Evolutionary conservation across 1,140 invertebrate species (phyloP), one percentile per base, ranked within the genome.

Genomic region (Drosophila willistoni): DNA sequence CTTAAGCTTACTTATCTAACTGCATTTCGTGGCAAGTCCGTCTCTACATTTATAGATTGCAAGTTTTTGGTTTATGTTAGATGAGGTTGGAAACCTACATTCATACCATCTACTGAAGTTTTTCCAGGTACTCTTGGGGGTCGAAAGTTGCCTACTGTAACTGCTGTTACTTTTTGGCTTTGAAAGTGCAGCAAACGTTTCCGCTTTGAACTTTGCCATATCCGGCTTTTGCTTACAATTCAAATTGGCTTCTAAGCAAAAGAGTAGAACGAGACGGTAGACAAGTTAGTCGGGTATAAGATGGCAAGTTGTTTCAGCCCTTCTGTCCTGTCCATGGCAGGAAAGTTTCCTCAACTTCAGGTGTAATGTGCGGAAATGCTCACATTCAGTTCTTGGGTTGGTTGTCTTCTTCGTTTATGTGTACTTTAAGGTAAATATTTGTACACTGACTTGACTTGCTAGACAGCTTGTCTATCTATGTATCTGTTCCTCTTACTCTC

Each of bases 341-440:
- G 29, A 73, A 74, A 74, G 71, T 78, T 80, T 51, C 44, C 44
- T 51, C 59, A 77, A 77, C 73, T 81, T 77, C 62, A 82, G 78
- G 79, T 79, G 79, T 79, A 79, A 81, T 81, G 77, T 81, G 76
- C 79, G 79, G 76, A 79, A 81, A 68, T 81, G 77, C 79, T 77
- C 69, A 65, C 68, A 81, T 79, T 79, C 76, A 75, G 72, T 69
- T 51, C 29, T 73, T 68, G 57, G 29, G 29, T 29, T 29, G 41
- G 42, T 17, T 17, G 44, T 47, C 44, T 47, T 51, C 42, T 62
- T 54, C 65, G 77, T 79, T 72, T 74, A 65, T 74, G 66, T 68
- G 17, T 62, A 74, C 64, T 77, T 77, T 71, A 74, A 73, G 64
- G 68, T 71, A 82, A 82, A 82, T 77, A 82, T 81, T 79, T 77